These are phyloP conservation scores for Chrysolina americana DNA, from an alignment of 2,888 invertebrate species.

Conservation along the genomic window DNA sequence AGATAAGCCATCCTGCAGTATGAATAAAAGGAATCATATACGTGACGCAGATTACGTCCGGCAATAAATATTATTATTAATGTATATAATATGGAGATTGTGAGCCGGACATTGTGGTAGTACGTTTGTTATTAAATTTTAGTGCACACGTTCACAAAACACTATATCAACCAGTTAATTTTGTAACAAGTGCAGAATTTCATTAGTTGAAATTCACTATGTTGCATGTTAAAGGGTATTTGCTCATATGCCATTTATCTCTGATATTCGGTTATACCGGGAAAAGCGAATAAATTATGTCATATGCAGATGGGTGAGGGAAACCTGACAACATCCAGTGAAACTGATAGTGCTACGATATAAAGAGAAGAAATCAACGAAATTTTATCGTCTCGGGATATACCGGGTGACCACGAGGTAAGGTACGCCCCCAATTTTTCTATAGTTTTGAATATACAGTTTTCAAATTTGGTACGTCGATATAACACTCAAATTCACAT, in stretches of 20 bases:
- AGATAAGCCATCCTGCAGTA: constrained; percentile 47
- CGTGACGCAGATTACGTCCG: constrained; percentile 61
- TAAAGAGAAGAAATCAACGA: too few species aligned
- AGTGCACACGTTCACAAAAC: constrained; percentile 36
- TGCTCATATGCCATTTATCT: constrained; percentile 21
- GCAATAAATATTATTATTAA: constrained; percentile 63
- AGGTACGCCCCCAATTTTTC: too few species aligned
- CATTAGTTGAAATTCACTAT: constrained; percentile 39
- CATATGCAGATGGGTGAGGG: not conserved
- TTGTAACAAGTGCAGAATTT: constrained; percentile 45
- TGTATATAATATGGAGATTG: constrained; percentile 53
- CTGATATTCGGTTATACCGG: not conserved
- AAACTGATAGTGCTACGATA: too few species aligned
- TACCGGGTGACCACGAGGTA: too few species aligned
- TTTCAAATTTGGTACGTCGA: too few species aligned
- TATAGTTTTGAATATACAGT: too few species aligned
- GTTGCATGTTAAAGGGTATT: constrained; percentile 35
- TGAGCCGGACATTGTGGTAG: constrained; percentile 32
- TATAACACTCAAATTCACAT: too few species aligned
- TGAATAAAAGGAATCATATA: constrained; percentile 54
- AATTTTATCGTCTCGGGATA: too few species aligned
- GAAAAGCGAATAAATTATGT: not conserved
- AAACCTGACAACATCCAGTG: too few species aligned
- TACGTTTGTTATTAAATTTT: constrained; percentile 45
- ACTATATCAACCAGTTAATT: constrained; percentile 43